Evolutionary conservation across 2,888 invertebrate genomes (phyloP), one percentile per base, ranked within the genome.

Genomic region (Orthosia gracilis): DNA sequence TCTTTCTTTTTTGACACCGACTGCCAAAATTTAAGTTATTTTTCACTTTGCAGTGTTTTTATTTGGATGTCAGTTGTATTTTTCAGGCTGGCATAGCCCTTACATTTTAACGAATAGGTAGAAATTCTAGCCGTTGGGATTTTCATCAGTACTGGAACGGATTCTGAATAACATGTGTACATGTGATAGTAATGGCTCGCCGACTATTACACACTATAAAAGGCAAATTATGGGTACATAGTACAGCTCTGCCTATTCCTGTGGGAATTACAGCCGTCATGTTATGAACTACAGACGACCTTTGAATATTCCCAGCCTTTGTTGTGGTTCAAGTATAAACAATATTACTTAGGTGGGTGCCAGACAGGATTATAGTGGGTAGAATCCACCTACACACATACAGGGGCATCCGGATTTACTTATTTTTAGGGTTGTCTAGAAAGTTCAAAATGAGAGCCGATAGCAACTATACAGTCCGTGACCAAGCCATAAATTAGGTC

Each of bases 301-400:
- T 31, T 64, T 18, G 18, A 21, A 55, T 26, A 40, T n/a, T n/a
- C 13, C 7, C 26, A 55, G 40, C n/a, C 17, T 65, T 50, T 15
- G 26, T 52, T 45, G 26, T 18, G 1, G n/a, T 21, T 26, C 21
- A 54, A 17, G 12, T 5, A 26, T 13, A 4, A 7, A 54, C 17
- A 21, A 49, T 26, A 50, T 31, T 26, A 58, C 79, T 50, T 49
- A 40, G n/a, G 11, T 82, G 47, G 73, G 80, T 23, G 70, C 2
- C 50, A 74, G 61, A 61, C 47, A 49, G 61, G 40, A 40, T 59
- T 50, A 18, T n/a, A 4, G 69, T 66, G 55, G 31, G 68, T 59
- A 69, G 65, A 62, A 63, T n/a, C 76, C 55, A 47, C 65, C 61
- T 23, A 66, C 69, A 21, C 62, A 61, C 15, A 61, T 31, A 21